Conservation (phyloP, 2,797 vertebrate species). For the Bradypodion pumilum region DNA sequence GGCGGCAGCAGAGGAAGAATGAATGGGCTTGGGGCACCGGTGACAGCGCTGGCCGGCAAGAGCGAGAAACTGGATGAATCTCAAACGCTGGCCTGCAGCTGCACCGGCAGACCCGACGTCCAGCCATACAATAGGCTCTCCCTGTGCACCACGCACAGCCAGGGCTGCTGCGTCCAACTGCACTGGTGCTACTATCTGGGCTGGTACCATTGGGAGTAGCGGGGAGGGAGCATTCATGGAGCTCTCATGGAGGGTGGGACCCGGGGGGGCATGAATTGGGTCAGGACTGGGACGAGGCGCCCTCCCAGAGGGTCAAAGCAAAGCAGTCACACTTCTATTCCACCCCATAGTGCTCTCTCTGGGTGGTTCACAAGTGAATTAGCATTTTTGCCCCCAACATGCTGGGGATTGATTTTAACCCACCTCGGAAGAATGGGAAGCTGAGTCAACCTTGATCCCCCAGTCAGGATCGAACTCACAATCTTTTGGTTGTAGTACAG, state of each 20-base stretch:
- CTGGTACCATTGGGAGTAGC: conserved; percentile 98
- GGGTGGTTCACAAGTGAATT: no score
- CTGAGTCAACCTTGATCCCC: no score
- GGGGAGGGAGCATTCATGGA: neutral
- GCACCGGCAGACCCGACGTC: conserved; percentile 97
- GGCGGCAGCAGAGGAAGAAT: neutral
- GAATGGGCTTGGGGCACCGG: conserved; percentile 43
- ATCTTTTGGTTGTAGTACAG: no score
- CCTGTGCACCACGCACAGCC: conserved; percentile 97
- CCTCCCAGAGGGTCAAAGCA: no score
- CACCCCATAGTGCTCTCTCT: no score
- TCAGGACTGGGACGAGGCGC: no score
- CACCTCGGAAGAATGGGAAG: no score
- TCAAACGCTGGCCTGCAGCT: conserved; percentile 95
- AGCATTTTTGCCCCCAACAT: no score
- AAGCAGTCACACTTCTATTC: no score
- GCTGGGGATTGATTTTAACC: no score
- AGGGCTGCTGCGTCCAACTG: conserved; percentile 98
- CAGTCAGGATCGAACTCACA: no score
- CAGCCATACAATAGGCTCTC: conserved; percentile 96
- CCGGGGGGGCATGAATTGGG: no score
- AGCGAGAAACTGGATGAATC: conserved; percentile 98
- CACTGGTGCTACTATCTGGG: conserved; percentile 99
- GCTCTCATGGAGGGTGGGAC: neutral
- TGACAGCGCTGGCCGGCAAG: conserved; percentile 79